These are phyloP conservation scores for Prosopocoilus inquinatus DNA, from an alignment of 2,888 invertebrate species.

Conservation along the genomic window DNA sequence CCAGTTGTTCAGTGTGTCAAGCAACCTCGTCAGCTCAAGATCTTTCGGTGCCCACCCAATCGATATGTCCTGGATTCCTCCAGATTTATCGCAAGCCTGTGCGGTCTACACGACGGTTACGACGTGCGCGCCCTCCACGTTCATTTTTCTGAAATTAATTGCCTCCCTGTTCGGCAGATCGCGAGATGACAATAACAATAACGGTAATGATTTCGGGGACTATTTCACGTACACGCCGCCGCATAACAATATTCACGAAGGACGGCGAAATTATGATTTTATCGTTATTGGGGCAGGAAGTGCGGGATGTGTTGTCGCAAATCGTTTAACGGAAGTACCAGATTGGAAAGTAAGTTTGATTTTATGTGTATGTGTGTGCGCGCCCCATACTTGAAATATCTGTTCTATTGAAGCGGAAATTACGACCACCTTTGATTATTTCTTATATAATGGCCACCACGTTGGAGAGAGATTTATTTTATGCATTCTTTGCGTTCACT, in stretches of 20 bases:
- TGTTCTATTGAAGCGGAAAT: no score
- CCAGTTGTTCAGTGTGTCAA: slow-evolving; percentile 3
- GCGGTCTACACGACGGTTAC: slow-evolving; percentile 55
- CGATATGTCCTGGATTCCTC: slow-evolving; percentile 55
- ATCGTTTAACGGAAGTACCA: slow-evolving; percentile 61
- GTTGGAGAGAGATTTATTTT: no score
- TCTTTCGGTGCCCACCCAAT: neutral
- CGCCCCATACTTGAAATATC: no score
- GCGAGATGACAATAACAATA: slow-evolving; percentile 39
- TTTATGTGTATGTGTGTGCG: no score
- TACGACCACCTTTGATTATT: no score
- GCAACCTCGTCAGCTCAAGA: neutral
- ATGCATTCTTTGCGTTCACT: no score
- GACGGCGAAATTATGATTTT: slow-evolving; percentile 57
- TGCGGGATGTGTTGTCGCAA: slow-evolving; percentile 67
- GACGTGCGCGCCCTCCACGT: slow-evolving; percentile 59
- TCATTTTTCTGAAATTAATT: slow-evolving; percentile 60
- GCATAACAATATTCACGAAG: slow-evolving; percentile 16
- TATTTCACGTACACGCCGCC: slow-evolving; percentile 4
- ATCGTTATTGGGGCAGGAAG: slow-evolving; percentile 67
- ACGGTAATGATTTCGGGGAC: slow-evolving; percentile 1
- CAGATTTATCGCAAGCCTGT: slow-evolving; percentile 58
- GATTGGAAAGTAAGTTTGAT: slow-evolving; percentile 57
- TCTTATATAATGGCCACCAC: no score
- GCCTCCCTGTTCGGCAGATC: slow-evolving; percentile 59